Conservation (phyloP, 2,888 invertebrate genomes). For the Hypselothyrea guttata region DNA sequence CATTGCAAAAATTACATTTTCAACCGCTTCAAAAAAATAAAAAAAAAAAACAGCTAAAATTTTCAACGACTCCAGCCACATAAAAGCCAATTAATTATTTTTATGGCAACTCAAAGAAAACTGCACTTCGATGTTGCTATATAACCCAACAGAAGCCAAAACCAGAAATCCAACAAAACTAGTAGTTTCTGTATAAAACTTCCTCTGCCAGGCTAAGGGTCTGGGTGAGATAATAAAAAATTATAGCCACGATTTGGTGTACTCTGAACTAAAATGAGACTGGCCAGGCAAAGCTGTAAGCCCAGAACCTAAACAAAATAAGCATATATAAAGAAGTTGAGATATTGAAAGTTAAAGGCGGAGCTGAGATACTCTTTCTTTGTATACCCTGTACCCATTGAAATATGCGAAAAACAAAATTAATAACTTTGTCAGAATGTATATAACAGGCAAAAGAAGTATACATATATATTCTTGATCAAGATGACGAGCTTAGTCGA, state of each 20-base stretch:
- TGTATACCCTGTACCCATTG: too few species aligned
- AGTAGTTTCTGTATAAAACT: constrained; percentile 25
- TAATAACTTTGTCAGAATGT: too few species aligned
- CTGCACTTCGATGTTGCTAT: constrained; percentile 36
- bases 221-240: constrained; percentile 68
- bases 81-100: constrained; percentile 76
- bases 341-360: too few species aligned
- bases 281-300: constrained; percentile 54
- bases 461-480: too few species aligned
- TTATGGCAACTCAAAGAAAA: constrained; percentile 63
- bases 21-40: constrained; percentile 25
- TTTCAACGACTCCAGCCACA: constrained; percentile 74
- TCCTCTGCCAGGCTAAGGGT: constrained; percentile 11
- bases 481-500: too few species aligned
- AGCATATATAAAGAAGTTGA: constrained; percentile 9
- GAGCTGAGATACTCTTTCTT: too few species aligned
- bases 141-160: constrained; percentile 50
- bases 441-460: too few species aligned
- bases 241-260: constrained; percentile 74
- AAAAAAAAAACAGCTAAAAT: constrained; percentile 39
- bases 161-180: constrained; percentile 13
- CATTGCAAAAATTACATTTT: constrained; percentile 35
- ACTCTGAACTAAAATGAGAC: constrained; percentile 64
- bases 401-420: too few species aligned
- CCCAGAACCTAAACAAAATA: constrained; percentile 17